phyloP scores from a whole-genome alignment of 2,113 vertebrate genomes.

The Guaruba guarouba region DNA sequence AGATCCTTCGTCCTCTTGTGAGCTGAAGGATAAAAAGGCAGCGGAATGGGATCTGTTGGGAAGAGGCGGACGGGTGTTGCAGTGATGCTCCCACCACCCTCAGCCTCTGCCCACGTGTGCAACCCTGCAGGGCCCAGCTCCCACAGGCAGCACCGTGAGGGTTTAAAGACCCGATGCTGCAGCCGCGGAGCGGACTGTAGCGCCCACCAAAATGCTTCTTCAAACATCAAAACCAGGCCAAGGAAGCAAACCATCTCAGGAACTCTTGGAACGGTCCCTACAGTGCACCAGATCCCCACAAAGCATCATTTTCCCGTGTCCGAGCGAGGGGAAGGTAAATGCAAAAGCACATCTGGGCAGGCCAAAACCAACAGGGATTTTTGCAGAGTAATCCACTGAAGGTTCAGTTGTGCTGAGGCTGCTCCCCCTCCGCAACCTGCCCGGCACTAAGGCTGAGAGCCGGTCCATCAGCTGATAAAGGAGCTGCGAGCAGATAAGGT shows the following conservation, averaged over 20 bases:
- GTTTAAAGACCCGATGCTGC: no score
- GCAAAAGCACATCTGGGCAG: not conserved
- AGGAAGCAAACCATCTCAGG: not conserved
- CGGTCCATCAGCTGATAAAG: not conserved
- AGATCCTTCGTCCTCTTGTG: not conserved
- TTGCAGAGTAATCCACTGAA: no score
- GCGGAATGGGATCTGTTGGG: not conserved
- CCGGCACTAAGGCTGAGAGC: rapidly evolving
- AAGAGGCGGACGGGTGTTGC: rapidly evolving
- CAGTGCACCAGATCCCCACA: not conserved
- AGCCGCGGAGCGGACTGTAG: not conserved
- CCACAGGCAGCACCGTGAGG: not conserved
- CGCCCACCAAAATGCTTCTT: not conserved
- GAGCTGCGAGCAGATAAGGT: not conserved
- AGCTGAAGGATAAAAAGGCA: not conserved
- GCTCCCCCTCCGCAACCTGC: not conserved
- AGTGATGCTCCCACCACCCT: not conserved
- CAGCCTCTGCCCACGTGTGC: rapidly evolving
- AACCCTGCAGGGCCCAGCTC: rapidly evolving
- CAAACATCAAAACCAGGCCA: not conserved
- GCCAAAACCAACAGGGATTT: not conserved
- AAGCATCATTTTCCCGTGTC: not conserved
- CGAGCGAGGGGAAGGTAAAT: not conserved
- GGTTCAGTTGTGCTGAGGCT: no score
- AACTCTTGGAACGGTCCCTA: not conserved